These are phyloP conservation scores for Plectus sambesii DNA, from an alignment of 1,140 invertebrate species.

Conservation along the genomic window DNA sequence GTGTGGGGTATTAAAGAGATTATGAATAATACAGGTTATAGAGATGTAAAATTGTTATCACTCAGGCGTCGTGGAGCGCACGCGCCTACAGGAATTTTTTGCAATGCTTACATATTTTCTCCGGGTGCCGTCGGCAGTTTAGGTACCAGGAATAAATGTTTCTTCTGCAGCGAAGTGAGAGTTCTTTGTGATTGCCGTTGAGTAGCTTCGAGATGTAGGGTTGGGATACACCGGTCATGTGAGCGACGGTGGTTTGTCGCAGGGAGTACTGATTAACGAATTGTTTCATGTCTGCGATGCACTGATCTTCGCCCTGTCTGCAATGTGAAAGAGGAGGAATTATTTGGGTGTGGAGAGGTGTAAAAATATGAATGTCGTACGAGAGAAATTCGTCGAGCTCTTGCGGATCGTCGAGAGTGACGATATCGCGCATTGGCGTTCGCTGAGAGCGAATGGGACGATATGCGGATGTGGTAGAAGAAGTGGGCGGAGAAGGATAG, in stretches of 20 bases:
- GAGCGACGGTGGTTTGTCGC: constrained; percentile 40
- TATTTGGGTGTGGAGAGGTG: no score
- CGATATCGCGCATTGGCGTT: constrained; percentile 38
- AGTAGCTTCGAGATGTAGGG: constrained; percentile 43
- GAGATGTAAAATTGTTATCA: no score
- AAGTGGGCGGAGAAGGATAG: no score
- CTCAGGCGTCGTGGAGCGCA: no score
- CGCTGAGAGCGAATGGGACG: constrained; percentile 26
- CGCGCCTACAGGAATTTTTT: no score
- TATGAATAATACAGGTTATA: no score
- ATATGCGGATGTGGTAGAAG: no score
- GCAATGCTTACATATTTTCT: constrained; percentile 29
- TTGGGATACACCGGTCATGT: constrained; percentile 43
- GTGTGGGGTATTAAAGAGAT: no score
- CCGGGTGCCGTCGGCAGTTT: constrained; percentile 38
- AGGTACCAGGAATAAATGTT: constrained; percentile 45
- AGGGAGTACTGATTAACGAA: constrained; percentile 44
- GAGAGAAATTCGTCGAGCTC: constrained; percentile 40
- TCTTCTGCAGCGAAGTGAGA: constrained; percentile 40
- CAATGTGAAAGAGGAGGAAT: no score
- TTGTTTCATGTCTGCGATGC: constrained; percentile 38
- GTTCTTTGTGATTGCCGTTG: constrained; percentile 41
- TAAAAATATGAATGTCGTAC: no score
- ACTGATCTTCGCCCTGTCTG: constrained; percentile 38
- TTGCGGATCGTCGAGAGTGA: constrained; percentile 35